Conservation (phyloP, 2,113 vertebrate genomes). For the Ophthalmolycus amberensis region DNA sequence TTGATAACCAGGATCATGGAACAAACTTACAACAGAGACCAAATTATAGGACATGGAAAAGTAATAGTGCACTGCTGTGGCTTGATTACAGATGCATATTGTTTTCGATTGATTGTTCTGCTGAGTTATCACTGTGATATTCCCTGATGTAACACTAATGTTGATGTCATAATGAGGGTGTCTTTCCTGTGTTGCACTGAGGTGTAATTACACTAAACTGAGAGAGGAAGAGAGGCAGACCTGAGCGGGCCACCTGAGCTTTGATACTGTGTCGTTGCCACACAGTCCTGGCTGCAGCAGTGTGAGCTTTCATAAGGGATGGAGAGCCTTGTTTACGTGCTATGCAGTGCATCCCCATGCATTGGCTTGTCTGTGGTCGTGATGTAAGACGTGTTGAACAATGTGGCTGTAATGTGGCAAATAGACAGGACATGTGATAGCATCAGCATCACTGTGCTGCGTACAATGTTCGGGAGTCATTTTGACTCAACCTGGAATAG, state of each 20-base stretch:
- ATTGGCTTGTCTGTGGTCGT: slow-evolving; percentile 27
- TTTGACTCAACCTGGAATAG: slow-evolving; percentile 20
- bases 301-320: slow-evolving; percentile 44
- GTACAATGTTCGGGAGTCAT: slow-evolving; percentile 1
- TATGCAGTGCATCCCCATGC: slow-evolving; percentile 8
- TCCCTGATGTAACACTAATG: neutral
- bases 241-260: slow-evolving; percentile 36
- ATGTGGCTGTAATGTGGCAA: slow-evolving; percentile 32
- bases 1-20: slow-evolving; percentile 7
- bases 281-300: slow-evolving; percentile 44
- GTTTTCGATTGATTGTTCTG: slow-evolving; percentile 15
- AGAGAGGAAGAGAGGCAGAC: slow-evolving; percentile 23
- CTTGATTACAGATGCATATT: slow-evolving; percentile 1
- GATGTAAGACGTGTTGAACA: slow-evolving; percentile 22
- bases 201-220: slow-evolving; percentile 14
- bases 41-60: slow-evolving; percentile 20
- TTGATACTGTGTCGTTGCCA: slow-evolving; percentile 35
- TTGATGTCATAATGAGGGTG: slow-evolving; percentile 7
- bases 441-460: neutral
- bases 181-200: slow-evolving; percentile 23
- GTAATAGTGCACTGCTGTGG: neutral
- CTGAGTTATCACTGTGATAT: slow-evolving; percentile 9
- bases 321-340: slow-evolving; percentile 48
- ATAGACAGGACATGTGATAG: slow-evolving; percentile 29
- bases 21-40: slow-evolving; percentile 30